A percentile compares a stretch with the other conserved stretches of the same genome.
These are phyloP conservation scores for Cheilosia urbana DNA, from an alignment of 2,888 invertebrate species.

Conservation along the genomic window DNA sequence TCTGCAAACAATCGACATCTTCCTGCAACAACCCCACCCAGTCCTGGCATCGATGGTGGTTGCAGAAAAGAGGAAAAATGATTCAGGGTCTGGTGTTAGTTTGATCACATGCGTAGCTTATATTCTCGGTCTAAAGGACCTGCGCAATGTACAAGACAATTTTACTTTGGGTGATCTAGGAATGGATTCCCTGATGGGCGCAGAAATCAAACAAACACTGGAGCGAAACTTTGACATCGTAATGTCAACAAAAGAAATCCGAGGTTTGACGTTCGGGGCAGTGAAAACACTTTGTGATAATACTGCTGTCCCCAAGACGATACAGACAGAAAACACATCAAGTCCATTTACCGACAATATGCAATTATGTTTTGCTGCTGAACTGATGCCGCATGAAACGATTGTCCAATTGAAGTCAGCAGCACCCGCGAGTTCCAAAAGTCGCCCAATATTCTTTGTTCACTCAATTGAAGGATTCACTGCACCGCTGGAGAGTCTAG, in stretches of 20 bases:
- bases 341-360: constrained; percentile 84
- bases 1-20: constrained; percentile 92
- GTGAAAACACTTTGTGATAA: constrained; percentile 85
- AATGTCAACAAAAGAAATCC: constrained; percentile 95
- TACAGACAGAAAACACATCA: constrained; percentile 78
- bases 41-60: constrained; percentile 93
- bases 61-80: constrained; percentile 91
- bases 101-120: constrained; percentile 93
- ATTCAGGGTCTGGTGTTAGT: constrained; percentile 86
- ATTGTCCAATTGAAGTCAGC: constrained; percentile 88
- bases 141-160: constrained; percentile 89
- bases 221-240: constrained; percentile 96
- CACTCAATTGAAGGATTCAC: constrained; percentile 96
- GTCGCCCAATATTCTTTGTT: constrained; percentile 87
- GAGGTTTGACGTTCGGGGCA: constrained; percentile 91
- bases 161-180: constrained; percentile 96
- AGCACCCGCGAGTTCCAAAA: constrained; percentile 80
- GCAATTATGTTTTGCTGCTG: constrained; percentile 86
- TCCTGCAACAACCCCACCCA: constrained; percentile 95
- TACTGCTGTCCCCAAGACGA: constrained; percentile 56
- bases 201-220: constrained; percentile 98
- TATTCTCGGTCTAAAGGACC: constrained; percentile 95
- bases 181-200: constrained; percentile 99
- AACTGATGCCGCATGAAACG: constrained; percentile 90
- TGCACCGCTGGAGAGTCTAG: constrained; percentile 88